phyloP scores from a whole-genome alignment of 2,888 invertebrate genomes.

The Epiperipatus broadwayi region DNA sequence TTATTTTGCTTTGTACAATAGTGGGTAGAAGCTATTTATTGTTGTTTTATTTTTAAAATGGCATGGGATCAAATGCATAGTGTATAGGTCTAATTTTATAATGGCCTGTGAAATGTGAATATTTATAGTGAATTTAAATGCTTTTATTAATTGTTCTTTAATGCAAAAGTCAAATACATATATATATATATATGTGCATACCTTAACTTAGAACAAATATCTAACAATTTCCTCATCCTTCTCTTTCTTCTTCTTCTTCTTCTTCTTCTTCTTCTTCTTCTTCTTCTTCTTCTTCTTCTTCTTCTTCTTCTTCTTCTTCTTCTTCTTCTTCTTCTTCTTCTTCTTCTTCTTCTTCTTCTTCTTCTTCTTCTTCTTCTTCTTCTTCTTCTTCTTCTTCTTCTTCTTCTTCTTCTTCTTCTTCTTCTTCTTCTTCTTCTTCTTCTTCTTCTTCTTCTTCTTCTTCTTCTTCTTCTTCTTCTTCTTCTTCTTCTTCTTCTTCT shows the following conservation, averaged over 20 bases:
- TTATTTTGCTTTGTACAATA: no score
- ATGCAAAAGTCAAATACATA: no score
- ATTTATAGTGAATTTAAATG: no score
- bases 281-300: slow-evolving; percentile 5
- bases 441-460: slow-evolving; percentile 6
- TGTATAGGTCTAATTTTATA: no score
- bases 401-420: neutral
- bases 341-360: neutral
- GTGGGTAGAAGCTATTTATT: no score
- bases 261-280: slow-evolving; percentile 8
- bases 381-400: slow-evolving; percentile 1
- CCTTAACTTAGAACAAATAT: no score
- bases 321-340: slow-evolving; percentile 7
- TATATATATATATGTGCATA: no score
- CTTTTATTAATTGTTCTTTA: no score
- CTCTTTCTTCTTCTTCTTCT: slow-evolving; percentile 5
- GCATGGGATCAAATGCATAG: no score
- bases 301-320: neutral
- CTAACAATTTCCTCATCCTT: neutral
- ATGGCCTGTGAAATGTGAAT: no score
- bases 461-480: slow-evolving; percentile 6
- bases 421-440: slow-evolving; percentile 6
- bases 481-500: slow-evolving; percentile 4
- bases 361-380: neutral
- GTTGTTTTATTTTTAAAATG: no score